Conservation (phyloP, 2,113 vertebrate genomes). For the Anguilla japonica region DNA sequence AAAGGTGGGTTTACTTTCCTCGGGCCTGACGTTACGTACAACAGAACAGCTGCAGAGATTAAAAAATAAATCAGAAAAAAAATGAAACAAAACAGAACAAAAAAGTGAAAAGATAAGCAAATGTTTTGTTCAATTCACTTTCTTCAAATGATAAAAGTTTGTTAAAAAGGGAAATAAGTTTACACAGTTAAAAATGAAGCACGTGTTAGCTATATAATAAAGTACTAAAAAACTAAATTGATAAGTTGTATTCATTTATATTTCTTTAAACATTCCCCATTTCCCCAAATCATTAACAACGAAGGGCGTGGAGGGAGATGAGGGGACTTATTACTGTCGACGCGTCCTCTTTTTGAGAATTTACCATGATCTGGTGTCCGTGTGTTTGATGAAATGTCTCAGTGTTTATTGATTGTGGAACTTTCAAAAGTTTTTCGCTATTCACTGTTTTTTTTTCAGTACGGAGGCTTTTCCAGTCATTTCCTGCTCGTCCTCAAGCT, state of each 20-base stretch:
- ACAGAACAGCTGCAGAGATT: slow-evolving; percentile 87
- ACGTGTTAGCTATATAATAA: slow-evolving; percentile 96
- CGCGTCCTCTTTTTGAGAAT: slow-evolving; percentile 62
- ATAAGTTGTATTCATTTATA: slow-evolving; percentile 76
- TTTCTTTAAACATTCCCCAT: slow-evolving; percentile 79
- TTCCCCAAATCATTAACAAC: slow-evolving; percentile 79
- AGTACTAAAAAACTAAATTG: slow-evolving; percentile 99
- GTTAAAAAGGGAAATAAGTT: slow-evolving; percentile 82
- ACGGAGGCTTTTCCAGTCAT: slow-evolving; percentile 60
- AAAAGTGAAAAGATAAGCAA: slow-evolving; percentile 78
- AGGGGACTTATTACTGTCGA: slow-evolving; percentile 69
- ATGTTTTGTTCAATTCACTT: slow-evolving; percentile 75
- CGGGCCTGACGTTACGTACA: slow-evolving; percentile 77
- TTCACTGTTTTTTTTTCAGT: slow-evolving; percentile 68
- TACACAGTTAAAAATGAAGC: slow-evolving; percentile 95
- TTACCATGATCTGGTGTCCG: slow-evolving; percentile 65
- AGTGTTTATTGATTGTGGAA: slow-evolving; percentile 69
- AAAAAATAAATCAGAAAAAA: slow-evolving; percentile 71
- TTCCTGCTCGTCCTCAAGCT: slow-evolving; percentile 72
- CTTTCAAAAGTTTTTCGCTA: slow-evolving; percentile 61
- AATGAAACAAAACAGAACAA: slow-evolving; percentile 38
- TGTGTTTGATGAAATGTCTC: slow-evolving; percentile 68
- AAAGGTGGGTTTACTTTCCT: slow-evolving; percentile 70
- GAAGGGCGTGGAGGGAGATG: slow-evolving; percentile 77
- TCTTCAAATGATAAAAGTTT: slow-evolving; percentile 81